A percentile compares a stretch with the other conserved stretches of the same genome.
These are phyloP conservation scores for Dione vanillae DNA, from an alignment of 2,888 invertebrate species.

Conservation along the genomic window DNA sequence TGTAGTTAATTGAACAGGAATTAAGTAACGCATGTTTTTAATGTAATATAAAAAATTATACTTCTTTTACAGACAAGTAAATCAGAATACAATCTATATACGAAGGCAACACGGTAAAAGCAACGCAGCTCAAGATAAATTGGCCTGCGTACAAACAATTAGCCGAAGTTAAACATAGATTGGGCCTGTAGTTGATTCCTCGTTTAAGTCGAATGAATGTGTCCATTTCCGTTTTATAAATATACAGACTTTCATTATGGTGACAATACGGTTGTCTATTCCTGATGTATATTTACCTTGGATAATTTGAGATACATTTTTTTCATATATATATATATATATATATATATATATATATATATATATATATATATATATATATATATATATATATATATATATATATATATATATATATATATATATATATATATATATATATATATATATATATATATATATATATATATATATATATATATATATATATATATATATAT, in stretches of 20 bases:
- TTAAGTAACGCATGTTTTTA: too few species aligned
- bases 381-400: too few species aligned
- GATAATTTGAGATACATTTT: neutral
- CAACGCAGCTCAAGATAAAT: conserved; percentile 47
- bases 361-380: too few species aligned
- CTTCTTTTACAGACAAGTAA: neutral
- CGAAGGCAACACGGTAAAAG: conserved; percentile 10
- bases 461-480: too few species aligned
- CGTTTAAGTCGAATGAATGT: conserved; percentile 12
- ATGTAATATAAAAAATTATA: neutral
- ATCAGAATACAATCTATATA: neutral
- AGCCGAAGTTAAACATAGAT: conserved; percentile 74
- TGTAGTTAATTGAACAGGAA: too few species aligned
- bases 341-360: too few species aligned
- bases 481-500: too few species aligned
- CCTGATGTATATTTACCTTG: neutral
- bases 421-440: too few species aligned
- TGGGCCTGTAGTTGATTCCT: conserved; percentile 35
- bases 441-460: too few species aligned
- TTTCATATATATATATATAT: too few species aligned
- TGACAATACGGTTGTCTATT: neutral
- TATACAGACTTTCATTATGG: neutral
- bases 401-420: too few species aligned
- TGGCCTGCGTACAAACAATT: conserved; percentile 71
- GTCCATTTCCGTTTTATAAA: neutral